These are phyloP conservation scores for Brachyptera putata DNA, from an alignment of 2,888 invertebrate species.

Conservation along the genomic window DNA sequence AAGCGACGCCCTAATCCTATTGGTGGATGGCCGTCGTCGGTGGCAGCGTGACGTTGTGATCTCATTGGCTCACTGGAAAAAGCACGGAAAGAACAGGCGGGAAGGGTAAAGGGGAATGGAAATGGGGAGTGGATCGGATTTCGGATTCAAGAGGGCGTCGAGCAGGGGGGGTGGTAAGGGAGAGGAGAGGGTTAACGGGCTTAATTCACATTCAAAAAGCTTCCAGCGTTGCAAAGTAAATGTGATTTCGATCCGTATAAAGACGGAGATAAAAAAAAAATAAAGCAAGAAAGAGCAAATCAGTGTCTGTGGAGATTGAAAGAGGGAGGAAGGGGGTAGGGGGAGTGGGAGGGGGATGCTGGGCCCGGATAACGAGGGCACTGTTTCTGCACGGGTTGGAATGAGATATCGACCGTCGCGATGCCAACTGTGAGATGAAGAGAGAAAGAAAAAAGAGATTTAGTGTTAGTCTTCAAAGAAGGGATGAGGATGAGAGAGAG, in stretches of 20 bases:
- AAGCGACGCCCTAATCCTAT: constrained; percentile 34
- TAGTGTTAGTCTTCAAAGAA: too few species aligned
- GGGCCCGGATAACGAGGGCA: constrained; percentile 11
- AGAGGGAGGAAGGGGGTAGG: not conserved
- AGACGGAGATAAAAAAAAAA: constrained; percentile 25
- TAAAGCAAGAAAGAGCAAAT: constrained; percentile 25
- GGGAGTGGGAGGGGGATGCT: not conserved
- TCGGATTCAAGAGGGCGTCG: too few species aligned
- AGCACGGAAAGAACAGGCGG: constrained; percentile 19
- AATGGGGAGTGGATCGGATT: constrained; percentile 8
- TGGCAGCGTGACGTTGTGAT: constrained; percentile 34
- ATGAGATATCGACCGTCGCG: constrained; percentile 15
- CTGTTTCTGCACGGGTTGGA: constrained; percentile 7
- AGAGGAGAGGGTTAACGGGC: constrained; percentile 29
- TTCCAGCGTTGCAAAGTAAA: constrained; percentile 33
- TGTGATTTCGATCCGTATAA: constrained; percentile 31
- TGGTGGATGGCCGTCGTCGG: constrained; percentile 32
- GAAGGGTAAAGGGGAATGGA: constrained; percentile 7
- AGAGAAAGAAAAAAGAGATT: not conserved
- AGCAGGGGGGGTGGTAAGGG: not conserved
- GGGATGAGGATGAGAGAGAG: not conserved
- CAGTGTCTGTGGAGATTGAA: not conserved
- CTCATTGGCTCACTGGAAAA: constrained; percentile 35
- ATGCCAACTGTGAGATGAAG: not conserved
- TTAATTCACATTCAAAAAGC: constrained; percentile 35